Base-by-base conservation (phyloP, 2,797 vertebrate genomes). In the Mormyrus hasselquistii region DNA sequence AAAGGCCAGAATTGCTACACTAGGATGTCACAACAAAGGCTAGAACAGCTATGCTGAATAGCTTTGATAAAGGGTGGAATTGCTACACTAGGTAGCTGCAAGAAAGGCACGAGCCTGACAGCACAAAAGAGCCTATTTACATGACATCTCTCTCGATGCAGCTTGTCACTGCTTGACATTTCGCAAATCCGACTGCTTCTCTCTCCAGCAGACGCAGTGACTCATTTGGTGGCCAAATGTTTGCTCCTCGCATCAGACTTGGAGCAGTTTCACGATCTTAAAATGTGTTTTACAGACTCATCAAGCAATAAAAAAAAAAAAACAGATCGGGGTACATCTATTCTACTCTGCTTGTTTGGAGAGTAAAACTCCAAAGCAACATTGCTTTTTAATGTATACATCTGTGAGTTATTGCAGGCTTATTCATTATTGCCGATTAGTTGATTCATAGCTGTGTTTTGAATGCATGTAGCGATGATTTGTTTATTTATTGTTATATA, bases 211-310 rank as follows among this genome's bases (percentile, higher is more conserved):
- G 57, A 87, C 41, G 29, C 86, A 22, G 59, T 87, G 86, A 87
- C 34, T 87, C 55, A 65, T 14, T 62, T 57, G 38, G 57, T 44
- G 41, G 41, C 38, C 86, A 87, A 62, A 87, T 65, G 86, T 65
- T 87, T 87, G 53, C 57, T 62, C 38, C 19, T 34, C 85, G 9
- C 29, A 22, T 87, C 25, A 87, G 53, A 57, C 85, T 65, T 87
- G 86, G 55, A 65, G 86, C 38, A 2, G 16, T 87, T 87, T 65
- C 38, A 65, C 4, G 19, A 65, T 87, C 41, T 87, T 55, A 65
- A 65, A 87, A 87, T 87, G 55, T 62, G 55, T 65, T 87, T 84
- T 87, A 87, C 50, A 87, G 86, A 87, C 57, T 87, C 55, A 65
- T 57, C 44, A 4, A 38, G 41, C 86, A 87, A 59, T n/a, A 7